Percentiles rank a stretch among this genome's conserved stretches.
phyloP scores from a whole-genome alignment of 2,113 vertebrate species.

The Sander lucioperca region DNA sequence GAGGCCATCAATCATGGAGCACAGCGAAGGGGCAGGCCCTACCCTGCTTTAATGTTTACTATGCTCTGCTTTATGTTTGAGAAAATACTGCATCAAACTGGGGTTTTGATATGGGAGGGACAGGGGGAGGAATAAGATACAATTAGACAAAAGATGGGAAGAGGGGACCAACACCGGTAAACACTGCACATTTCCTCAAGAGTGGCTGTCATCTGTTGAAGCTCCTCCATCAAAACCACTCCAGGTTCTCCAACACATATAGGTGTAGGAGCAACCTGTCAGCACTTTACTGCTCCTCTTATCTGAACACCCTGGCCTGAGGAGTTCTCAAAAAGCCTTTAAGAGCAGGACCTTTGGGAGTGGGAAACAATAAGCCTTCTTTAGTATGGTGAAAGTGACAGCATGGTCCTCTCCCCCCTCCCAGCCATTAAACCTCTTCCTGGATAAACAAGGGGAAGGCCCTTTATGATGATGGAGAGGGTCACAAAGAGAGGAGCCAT shows the following conservation, averaged over 20 bases:
- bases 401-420: conserved; percentile 67
- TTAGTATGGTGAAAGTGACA: conserved; percentile 77
- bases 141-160: conserved; percentile 27
- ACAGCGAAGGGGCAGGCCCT: conserved; percentile 26
- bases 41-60: conserved; percentile 44
- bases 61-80: conserved; percentile 39
- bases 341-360: conserved; percentile 68
- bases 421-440: conserved; percentile 78
- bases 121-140: not conserved
- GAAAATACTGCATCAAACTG: conserved; percentile 38
- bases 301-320: conserved; percentile 57
- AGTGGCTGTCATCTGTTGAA: not conserved
- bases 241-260: conserved; percentile 19
- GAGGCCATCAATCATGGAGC: conserved; percentile 70
- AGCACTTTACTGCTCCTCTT: conserved; percentile 55
- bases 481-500: conserved; percentile 79
- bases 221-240: conserved; percentile 30
- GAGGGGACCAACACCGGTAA: not conserved
- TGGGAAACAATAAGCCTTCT: conserved; percentile 74
- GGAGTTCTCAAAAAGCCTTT: conserved; percentile 62
- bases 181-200: not conserved
- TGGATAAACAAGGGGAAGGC: conserved; percentile 82
- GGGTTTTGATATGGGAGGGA: conserved; percentile 20
- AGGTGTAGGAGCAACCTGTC: conserved; percentile 41
- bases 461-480: conserved; percentile 83